Evolutionary conservation across 1,140 invertebrate genomes (phyloP), one percentile per base, ranked within the genome.

Genomic region (Dolichoris vasculosae): DNA sequence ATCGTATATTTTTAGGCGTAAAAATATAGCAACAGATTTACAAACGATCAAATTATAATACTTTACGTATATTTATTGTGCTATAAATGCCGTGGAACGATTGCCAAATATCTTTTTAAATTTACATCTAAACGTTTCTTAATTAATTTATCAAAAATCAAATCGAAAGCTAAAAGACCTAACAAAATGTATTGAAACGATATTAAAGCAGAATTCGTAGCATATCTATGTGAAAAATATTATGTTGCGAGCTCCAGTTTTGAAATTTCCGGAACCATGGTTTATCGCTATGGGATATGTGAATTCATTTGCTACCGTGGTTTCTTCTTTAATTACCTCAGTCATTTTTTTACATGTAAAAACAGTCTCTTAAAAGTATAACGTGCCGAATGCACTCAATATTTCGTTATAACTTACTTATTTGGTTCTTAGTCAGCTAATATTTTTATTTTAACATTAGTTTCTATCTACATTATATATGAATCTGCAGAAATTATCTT

Each of bases 271-370:
- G 43, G 51, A 63, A 63, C 83, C 51, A 75, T 63, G 38, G 40
- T 64, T 78, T 86, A 86, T 85, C 84, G 43, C 87, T 88, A 88
- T 84, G 69, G 81, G 88, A 88, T 89, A 89, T 88, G 88, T 89
- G 51, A 83, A 89, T 87, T 88, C 87, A 78, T 86, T 20, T 75
- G 82, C 84, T 86, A 83, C 76, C 48, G 55, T 48, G 46, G 48
- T 81, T 82, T 79, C 43, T 48, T n/a, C 15, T 71, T 35, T 82
- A 64, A 67, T 76, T 82, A 82, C 43, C 55, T 32, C 43, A 82
- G 15, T 17, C 11, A 51, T 73, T 46, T 83, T 67, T 83, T 2
- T 83, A 83, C 35, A 63, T 67, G 32, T 9, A 67, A 63, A 7
- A 46, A 35, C 51, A 67, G 32, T 20, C 38, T 48, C 77, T 63